A percentile compares a stretch with the other conserved stretches of the same genome.
Conservation (phyloP, 2,888 invertebrate species). For the Erebia aethiops region DNA sequence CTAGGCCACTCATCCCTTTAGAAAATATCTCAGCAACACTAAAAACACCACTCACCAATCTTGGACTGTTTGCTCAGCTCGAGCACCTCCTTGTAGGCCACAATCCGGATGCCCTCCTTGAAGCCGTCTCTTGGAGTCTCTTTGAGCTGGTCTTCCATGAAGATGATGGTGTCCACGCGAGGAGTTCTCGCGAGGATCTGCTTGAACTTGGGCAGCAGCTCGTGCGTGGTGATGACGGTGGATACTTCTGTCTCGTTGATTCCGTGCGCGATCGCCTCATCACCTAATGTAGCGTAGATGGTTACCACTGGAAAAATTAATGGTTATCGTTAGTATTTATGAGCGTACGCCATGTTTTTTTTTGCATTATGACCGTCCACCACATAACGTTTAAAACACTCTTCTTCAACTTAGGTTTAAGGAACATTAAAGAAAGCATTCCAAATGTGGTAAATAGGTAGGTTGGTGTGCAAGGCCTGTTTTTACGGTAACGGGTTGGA, state of each 20-base stretch:
- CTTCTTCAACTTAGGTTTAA: too few species aligned
- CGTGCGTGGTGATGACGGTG: slow-evolving; percentile 95
- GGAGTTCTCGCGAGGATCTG: slow-evolving; percentile 88
- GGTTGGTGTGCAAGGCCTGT: too few species aligned
- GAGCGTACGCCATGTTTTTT: too few species aligned
- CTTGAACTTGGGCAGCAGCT: slow-evolving; percentile 95
- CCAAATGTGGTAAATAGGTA: too few species aligned
- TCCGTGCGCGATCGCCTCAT: slow-evolving; percentile 97
- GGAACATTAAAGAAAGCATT: too few species aligned
- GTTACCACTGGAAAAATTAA: slow-evolving; percentile 88
- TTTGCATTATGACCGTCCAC: too few species aligned
- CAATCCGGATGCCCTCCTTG: slow-evolving; percentile 87
- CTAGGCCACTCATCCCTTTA: too few species aligned
- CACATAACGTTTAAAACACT: too few species aligned
- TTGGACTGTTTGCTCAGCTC: slow-evolving; percentile 62
- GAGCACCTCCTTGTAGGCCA: slow-evolving; percentile 87
- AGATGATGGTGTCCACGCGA: slow-evolving; percentile 90
- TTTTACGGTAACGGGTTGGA: too few species aligned
- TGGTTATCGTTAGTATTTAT: neutral
- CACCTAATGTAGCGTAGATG: slow-evolving; percentile 97
- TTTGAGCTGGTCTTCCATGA: slow-evolving; percentile 94
- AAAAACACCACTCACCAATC: slow-evolving; percentile 57
- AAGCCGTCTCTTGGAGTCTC: slow-evolving; percentile 87
- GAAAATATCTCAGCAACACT: too few species aligned
- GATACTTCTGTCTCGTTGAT: slow-evolving; percentile 98